Base-by-base conservation (phyloP, 1,140 invertebrate species). In the Danaus plexippus region DNA sequence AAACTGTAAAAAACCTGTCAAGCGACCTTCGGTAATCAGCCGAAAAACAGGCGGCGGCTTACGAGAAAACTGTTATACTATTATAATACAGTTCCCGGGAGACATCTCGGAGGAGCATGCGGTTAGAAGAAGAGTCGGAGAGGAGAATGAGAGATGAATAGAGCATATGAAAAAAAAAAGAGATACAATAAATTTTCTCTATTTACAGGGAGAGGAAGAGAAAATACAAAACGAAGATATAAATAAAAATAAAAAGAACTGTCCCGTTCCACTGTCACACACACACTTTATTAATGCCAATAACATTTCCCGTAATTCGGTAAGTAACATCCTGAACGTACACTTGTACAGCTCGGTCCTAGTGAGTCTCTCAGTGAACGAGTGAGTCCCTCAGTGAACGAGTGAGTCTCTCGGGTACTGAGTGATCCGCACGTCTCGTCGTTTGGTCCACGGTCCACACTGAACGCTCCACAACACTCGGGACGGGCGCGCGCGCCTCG, bases 221-320 rank as follows among this genome's bases (percentile, higher is more conserved):
- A 66, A 69, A 66, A 64, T 54, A 47, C 61, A 52, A 66, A 62
- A 63, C 51, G 63, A 12, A 61, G 59, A 64, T 47, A 65, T 44
- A 54, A 63, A 32, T 55, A 67, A 61, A 51, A 61, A 53, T 66
- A 72, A 67, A 69, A 69, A 58, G 66, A 67, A 64, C 60, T 65
- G 72, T 77, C 78, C 78, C 59, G 52, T 60, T 71, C 64, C 63
- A 58, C 71, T 67, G 66, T 66, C 75, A 80, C 73, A 73, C 59
- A 73, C 82, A 83, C 82, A 85, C 82, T 80, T 79, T 77, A 75
- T 73, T 73, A 76, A 85, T 84, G 80, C 82, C 80, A 84, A 84
- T 85, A 77, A 82, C 80, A 81, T 73, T 73, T 79, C 75, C 58
- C 53, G 43, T 13, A 51, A 51, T 52, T 55, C 50, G 53, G 13